Base-by-base conservation (phyloP, 2,888 invertebrate species). In the Ornithoptera alexandrae region DNA sequence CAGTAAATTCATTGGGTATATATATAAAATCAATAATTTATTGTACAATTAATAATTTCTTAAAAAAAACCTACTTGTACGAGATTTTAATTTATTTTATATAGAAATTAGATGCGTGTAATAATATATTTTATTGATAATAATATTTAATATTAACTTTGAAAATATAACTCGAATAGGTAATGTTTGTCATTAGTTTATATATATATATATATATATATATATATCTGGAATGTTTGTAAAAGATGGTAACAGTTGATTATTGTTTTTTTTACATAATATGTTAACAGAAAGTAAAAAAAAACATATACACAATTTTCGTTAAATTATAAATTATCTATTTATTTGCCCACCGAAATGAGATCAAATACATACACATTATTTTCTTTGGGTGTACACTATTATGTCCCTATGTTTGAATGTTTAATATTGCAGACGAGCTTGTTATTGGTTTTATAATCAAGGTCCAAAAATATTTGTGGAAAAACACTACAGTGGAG, bases 91-190 rank as follows among this genome's bases (percentile, higher is more conserved):
- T 42, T 58, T 65, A 22, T 58, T 57, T n/a, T 7, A 39, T 24
- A 10, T 63, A 53, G 20, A 24, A 46, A 24, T 22, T 18, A 22
- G 42, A 18, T n/a, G 42, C 42, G 59, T 46, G 18, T 58, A 17
- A 46, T 42, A 46, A 46, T 4, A n/a, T 65, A 42, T 58, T 65
- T 22, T 42, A 22, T 65, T 62, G 36, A 65, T 66, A 68, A 66
- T 69, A 57, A 58, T 64, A 65, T 57, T 22, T 67, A 50, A 61
- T 24, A 36, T 46, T 50, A 67, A 57, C 42, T 61, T 79, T 76
- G 77, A 76, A 80, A 84, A 79, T 81, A 79, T 81, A 84, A 85
- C 87, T 89, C 85, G 88, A 89, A 89, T 89, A 87, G 77, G 79
- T 82, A 77, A 79, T 74, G 84, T 84, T 82, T 85, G 82, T 81